phyloP scores from a whole-genome alignment of 2,888 invertebrate species.

The Stegana nigrithorax region DNA sequence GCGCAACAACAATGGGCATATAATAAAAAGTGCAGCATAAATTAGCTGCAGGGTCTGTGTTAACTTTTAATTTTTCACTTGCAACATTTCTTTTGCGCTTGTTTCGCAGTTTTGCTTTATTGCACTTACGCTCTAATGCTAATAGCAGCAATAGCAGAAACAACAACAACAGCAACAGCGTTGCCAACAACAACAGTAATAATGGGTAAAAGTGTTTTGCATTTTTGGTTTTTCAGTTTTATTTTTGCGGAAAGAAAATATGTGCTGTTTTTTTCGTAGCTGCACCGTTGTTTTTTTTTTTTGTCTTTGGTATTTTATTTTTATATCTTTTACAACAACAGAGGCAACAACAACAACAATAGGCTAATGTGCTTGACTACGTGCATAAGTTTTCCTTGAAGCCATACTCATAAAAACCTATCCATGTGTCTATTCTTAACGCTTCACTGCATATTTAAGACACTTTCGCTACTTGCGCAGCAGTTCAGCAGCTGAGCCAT shows the following conservation, averaged over 20 bases:
- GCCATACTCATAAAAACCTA: constrained; percentile 28
- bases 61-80: constrained; percentile 44
- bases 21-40: constrained; percentile 41
- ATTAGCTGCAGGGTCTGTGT: constrained; percentile 48
- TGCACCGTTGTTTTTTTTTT: background rate
- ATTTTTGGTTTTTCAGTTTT: background rate
- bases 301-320: too few relatives aligned
- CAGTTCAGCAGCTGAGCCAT: too few relatives aligned
- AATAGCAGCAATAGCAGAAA: too few relatives aligned
- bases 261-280: constrained; percentile 5
- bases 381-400: constrained; percentile 25
- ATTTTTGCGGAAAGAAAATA: background rate
- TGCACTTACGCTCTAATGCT: background rate
- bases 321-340: too few relatives aligned
- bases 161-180: background rate
- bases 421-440: constrained; percentile 25
- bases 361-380: background rate
- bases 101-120: background rate
- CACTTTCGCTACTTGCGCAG: constrained; percentile 20
- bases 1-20: background rate
- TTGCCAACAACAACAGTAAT: background rate
- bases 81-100: constrained; percentile 22
- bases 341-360: too few relatives aligned
- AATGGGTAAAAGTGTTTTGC: constrained; percentile 12
- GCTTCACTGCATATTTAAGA: constrained; percentile 30